phyloP scores from a whole-genome alignment of 2,888 invertebrate genomes.

The Archaeoteleia sp. region DNA sequence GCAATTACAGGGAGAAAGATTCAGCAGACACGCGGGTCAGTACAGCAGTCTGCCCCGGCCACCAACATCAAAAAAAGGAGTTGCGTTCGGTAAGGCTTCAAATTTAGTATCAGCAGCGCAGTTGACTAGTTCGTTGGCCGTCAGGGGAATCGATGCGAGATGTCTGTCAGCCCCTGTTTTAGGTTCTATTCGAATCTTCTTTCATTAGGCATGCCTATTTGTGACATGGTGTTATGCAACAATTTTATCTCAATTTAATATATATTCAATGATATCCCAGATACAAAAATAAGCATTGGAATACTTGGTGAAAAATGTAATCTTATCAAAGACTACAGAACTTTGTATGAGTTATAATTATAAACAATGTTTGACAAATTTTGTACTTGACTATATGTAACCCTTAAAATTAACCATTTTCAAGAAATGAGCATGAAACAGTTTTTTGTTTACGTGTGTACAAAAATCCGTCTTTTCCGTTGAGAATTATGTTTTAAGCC shows the following conservation, averaged over 20 bases:
- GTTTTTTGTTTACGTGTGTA: no score
- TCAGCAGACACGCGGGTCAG: slow-evolving; percentile 76
- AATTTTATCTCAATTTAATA: no score
- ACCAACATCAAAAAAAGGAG: slow-evolving; percentile 78
- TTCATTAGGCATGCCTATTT: slow-evolving; percentile 60
- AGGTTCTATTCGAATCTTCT: slow-evolving; percentile 78
- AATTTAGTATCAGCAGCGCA: slow-evolving; percentile 63
- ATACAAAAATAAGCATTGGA: background rate
- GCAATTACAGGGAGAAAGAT: slow-evolving; percentile 67
- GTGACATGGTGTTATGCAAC: background rate
- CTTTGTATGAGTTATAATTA: no score
- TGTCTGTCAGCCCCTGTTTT: slow-evolving; percentile 94
- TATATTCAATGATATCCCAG: no score
- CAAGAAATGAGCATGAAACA: no score
- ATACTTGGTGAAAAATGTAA: no score
- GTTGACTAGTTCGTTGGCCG: slow-evolving; percentile 70
- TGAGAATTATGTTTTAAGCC: background rate
- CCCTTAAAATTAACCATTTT: no score
- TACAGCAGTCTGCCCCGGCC: slow-evolving; percentile 88
- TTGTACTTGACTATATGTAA: no score
- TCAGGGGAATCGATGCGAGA: slow-evolving; percentile 80
- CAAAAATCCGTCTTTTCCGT: no score
- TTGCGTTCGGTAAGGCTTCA: slow-evolving; percentile 83
- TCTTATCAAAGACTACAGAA: no score
- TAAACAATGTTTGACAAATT: no score